A percentile compares a stretch with the other conserved stretches of the same genome.
These are phyloP conservation scores for Bursaphelenchus okinawaensis DNA, from an alignment of 2,888 invertebrate genomes.

Conservation along the genomic window DNA sequence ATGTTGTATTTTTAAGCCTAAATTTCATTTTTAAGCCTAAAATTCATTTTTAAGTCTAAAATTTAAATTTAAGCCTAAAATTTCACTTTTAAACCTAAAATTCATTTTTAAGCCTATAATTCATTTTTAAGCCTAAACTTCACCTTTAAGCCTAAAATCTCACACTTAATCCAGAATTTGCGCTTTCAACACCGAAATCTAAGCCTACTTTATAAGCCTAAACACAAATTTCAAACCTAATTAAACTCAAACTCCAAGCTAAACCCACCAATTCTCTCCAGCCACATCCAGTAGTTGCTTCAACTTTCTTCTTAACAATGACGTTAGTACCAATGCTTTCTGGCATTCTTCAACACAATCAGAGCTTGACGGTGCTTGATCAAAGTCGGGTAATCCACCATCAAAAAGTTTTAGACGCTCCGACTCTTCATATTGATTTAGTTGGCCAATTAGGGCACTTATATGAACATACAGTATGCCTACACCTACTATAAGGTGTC, in stretches of 20 bases:
- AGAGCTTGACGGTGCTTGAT: neutral
- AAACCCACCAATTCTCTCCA: slow-evolving; percentile 6
- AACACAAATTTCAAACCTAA: too few species aligned
- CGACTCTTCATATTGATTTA: neutral
- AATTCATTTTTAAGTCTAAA: too few species aligned
- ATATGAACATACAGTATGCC: neutral
- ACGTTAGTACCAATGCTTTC: neutral
- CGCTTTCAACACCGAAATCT: too few species aligned
- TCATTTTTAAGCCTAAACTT: too few species aligned
- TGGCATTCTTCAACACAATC: neutral
- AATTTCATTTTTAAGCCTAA: too few species aligned
- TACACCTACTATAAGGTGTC: neutral
- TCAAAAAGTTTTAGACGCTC: neutral
- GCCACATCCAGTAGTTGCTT: slow-evolving; percentile 1
- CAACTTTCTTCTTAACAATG: neutral
- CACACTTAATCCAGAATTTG: too few species aligned
- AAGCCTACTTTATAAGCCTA: too few species aligned
- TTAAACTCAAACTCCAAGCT: neutral
- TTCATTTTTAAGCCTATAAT: too few species aligned
- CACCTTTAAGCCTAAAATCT: too few species aligned
- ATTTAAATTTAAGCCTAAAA: too few species aligned
- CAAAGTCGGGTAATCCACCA: neutral
- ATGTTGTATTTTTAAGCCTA: neutral
- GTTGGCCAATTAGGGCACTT: neutral
- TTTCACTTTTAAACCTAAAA: too few species aligned